Evolutionary conservation across 2,113 vertebrate genomes (phyloP).

Genomic region (Xiphophorus couchianus): DNA sequence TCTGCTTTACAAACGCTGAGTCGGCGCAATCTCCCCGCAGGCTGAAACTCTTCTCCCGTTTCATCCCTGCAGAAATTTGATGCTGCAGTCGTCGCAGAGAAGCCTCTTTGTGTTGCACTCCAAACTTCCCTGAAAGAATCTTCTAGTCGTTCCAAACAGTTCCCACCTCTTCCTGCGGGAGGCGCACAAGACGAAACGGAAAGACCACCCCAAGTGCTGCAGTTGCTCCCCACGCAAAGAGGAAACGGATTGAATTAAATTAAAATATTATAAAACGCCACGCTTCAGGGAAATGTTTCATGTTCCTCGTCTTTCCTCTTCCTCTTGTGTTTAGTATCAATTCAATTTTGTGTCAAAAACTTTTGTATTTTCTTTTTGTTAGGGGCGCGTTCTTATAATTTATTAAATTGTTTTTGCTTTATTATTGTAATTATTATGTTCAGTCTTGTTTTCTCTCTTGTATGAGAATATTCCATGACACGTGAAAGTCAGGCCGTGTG

Average conservation of each 20-base stretch:
- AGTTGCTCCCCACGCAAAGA: constrained; percentile 69
- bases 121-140: constrained; percentile 61
- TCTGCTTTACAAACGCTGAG: rapidly evolving
- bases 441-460: constrained; percentile 48
- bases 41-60: neutral
- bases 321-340: constrained; percentile 48
- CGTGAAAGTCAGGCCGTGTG: constrained; percentile 37
- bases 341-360: constrained; percentile 46
- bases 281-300: constrained; percentile 80
- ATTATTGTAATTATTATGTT: constrained; percentile 64
- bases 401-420: constrained; percentile 75
- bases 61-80: constrained; percentile 83
- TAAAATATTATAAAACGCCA: constrained; percentile 22
- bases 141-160: constrained; percentile 74
- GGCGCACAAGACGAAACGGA: constrained; percentile 53
- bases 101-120: constrained; percentile 80
- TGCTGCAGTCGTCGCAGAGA: constrained; percentile 51
- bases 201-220: constrained; percentile 60
- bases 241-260: constrained; percentile 40
- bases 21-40: rapidly evolving
- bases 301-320: constrained; percentile 55
- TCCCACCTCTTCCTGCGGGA: constrained; percentile 55
- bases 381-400: constrained; percentile 75
- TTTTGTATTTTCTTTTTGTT: constrained; percentile 61
- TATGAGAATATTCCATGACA: constrained; percentile 64